Base-by-base conservation (phyloP, 2,113 vertebrate genomes). In the Diphyllodes magnificus region DNA sequence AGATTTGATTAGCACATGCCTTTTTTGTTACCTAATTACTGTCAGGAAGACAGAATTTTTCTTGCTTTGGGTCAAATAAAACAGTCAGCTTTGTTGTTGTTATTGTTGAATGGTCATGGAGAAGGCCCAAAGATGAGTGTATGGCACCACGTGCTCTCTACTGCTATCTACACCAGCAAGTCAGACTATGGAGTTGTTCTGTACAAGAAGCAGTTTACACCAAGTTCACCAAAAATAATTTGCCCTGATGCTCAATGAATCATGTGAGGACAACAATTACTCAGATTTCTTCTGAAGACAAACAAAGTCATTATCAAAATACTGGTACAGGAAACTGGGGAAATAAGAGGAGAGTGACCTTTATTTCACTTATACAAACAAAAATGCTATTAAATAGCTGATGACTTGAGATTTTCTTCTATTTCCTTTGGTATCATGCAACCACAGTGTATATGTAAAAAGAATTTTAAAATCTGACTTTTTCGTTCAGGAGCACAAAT, bases 351-450 rank as follows among this genome's bases (percentile, higher is more conserved):
- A 71, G 2, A 7, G 3, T 71, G 27, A 21, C 66, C 9, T 27
- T 57, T 66, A 11, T 75, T 61, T 72, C 21, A 33, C 9, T 33
- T 64, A 5, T 0, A 12, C 27, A 59, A 66, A 35, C 5, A 49
- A 54, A 77, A 72, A 16, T 17, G 15, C 12, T 7, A 2, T 63
- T 35, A 57, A 66, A 23, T n/a, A 39, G 13, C 42, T 66, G 17
- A 8, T 5, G 7, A 6, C 8, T 45, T 39, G 19, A 11, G 18
- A 3, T n/a, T 71, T 90, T 70, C 6, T 19, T 27, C 22, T 51
- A 0, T 56, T 89, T 73, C 3, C 11, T 81, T 53, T 90, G 37
- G 2, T 42, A 9, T 66, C 1, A 0, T 24, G 19, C 15, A 42
- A 0, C 47, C 11, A 5, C 40, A 17, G 6, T 49, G 10, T 63